A percentile compares a stretch with the other conserved stretches of the same genome.
These are phyloP conservation scores for Trichonephila inaurata DNA, from an alignment of 1,140 invertebrate species.

Conservation along the genomic window DNA sequence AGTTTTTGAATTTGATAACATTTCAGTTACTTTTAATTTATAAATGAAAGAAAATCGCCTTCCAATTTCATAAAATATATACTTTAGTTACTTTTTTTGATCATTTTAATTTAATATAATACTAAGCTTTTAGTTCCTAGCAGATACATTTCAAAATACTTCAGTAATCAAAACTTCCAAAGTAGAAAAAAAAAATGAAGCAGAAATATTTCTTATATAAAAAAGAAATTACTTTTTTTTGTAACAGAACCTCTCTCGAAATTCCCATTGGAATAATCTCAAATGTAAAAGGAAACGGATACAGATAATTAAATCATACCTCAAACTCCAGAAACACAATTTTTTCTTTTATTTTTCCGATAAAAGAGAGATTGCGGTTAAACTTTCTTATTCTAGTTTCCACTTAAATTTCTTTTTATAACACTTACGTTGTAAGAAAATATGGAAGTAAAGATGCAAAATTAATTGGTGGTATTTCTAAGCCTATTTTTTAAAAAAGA, in stretches of 20 bases:
- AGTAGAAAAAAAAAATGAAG: background rate
- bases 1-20: no score
- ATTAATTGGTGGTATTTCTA: background rate
- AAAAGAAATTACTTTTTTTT: background rate
- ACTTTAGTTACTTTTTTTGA: background rate
- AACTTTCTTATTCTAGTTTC: no score
- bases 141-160: background rate
- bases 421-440: background rate
- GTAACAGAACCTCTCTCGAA: background rate
- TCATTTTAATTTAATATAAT: background rate
- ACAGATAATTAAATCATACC: conserved; percentile 2
- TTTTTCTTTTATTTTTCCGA: background rate
- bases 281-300: conserved; percentile 1
- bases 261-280: background rate
- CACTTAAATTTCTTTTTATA: no score
- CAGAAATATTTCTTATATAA: background rate
- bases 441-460: background rate
- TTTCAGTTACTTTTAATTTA: no score
- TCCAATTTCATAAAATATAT: no score
- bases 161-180: background rate
- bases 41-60: no score
- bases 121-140: background rate
- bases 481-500: background rate
- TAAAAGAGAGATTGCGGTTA: no score
- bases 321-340: background rate